Evolutionary conservation across 2,888 invertebrate genomes (phyloP).

Genomic region (Lycaena phlaeas): DNA sequence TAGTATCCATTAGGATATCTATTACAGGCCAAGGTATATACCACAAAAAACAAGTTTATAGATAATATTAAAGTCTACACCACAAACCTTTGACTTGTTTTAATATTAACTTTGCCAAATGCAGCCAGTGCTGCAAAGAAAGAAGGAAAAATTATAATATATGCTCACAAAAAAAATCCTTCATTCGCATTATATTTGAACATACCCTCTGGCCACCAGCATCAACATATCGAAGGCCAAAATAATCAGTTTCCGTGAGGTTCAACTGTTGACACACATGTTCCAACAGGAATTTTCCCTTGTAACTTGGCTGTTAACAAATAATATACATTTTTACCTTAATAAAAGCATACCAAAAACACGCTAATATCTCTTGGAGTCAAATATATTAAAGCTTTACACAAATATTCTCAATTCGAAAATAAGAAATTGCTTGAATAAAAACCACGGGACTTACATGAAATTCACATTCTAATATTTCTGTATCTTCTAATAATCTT

Average conservation of each 20-base stretch:
- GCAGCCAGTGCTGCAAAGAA: slow-evolving; percentile 91
- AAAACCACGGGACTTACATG: no score
- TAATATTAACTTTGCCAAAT: slow-evolving; percentile 89
- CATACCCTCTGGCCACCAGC: slow-evolving; percentile 87
- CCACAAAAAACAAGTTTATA: no score
- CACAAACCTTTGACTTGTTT: slow-evolving; percentile 92
- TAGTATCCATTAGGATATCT: no score
- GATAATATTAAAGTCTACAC: no score
- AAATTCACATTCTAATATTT: slow-evolving; percentile 94
- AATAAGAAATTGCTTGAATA: no score
- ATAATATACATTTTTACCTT: no score
- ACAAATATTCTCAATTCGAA: no score
- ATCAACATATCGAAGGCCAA: slow-evolving; percentile 94
- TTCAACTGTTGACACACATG: slow-evolving; percentile 92
- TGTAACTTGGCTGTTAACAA: slow-evolving; percentile 84
- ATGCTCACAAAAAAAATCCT: slow-evolving; percentile 4
- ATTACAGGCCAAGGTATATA: background rate
- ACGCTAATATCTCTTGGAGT: no score
- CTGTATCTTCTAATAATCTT: slow-evolving; percentile 90
- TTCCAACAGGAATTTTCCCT: slow-evolving; percentile 91
- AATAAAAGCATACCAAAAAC: no score
- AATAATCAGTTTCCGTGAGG: slow-evolving; percentile 94
- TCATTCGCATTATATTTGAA: no score
- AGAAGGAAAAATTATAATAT: slow-evolving; percentile 9
- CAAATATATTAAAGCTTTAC: no score